Percentiles rank a stretch among this genome's conserved stretches.
These are phyloP conservation scores for Diplolepis rosae DNA, from an alignment of 2,888 invertebrate genomes.

Conservation along the genomic window DNA sequence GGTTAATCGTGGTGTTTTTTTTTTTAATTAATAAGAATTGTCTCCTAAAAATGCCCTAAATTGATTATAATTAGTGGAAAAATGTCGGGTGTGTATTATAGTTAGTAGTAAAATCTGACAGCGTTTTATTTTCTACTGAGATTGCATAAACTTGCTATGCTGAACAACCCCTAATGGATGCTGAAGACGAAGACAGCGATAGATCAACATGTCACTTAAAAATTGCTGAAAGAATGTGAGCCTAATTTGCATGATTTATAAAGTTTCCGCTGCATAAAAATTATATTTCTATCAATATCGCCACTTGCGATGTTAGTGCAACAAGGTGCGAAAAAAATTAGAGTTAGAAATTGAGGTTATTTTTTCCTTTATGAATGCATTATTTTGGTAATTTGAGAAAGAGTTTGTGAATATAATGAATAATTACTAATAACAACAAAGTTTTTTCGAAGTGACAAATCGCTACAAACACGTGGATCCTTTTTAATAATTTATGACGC, in stretches of 20 bases:
- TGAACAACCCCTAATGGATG: conserved; percentile 9
- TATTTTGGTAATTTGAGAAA: neutral
- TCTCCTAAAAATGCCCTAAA: no score
- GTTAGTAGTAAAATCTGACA: neutral
- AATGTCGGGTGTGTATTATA: neutral
- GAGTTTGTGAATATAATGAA: no score
- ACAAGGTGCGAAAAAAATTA: neutral
- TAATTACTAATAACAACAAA: no score
- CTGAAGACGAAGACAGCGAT: conserved; percentile 19
- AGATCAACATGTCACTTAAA: conserved; percentile 27
- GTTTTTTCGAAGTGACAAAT: no score
- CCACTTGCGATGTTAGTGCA: neutral
- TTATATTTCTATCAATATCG: neutral
- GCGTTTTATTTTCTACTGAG: neutral
- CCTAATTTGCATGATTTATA: neutral
- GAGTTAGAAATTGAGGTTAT: neutral
- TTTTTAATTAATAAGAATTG: no score
- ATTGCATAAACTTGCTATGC: neutral
- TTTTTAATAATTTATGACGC: no score
- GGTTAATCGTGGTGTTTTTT: no score
- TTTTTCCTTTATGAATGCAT: neutral
- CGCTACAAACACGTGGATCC: no score
- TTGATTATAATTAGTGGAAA: neutral
- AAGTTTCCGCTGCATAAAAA: neutral
- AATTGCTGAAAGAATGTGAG: conserved; percentile 12